Evolutionary conservation across 2,113 vertebrate species (phyloP), one percentile per base, ranked within the genome.

Genomic region (Phalacrocorax carbo): DNA sequence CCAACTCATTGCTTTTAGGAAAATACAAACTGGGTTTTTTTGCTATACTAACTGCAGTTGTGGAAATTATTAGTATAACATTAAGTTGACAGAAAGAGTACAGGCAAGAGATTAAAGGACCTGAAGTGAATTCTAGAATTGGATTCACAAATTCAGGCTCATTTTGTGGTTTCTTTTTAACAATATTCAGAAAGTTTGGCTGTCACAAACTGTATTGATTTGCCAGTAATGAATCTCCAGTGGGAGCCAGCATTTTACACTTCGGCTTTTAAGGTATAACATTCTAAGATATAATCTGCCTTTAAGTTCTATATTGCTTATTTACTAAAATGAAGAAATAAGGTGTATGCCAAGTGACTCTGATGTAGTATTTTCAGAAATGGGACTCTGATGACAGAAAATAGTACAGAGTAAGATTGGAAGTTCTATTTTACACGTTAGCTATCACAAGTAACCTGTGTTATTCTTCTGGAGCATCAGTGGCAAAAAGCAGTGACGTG

Each of bases 301-400:
- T 86, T 86, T 62, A 61, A 75, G 20, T 30, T 62, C 40, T 26
- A 25, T 49, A 36, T 62, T 86, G 22, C 9, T 91, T 81, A 55
- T 46, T 70, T 71, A 78, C 14, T 66, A 54, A 70, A 85, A 77
- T 44, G 9, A 97, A 97, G 86, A 93, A 92, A 82, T 94, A 89
- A 97, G 85, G 57, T 92, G 44, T 90, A 89, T 95, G 61, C 20
- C 58, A 95, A 97, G 52, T 73, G 71, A 94, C 79, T 96, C 95
- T 92, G 85, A 96, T 88, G 49, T 60, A 65, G 58, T 66, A 8
- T 82, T 82, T 88, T 75, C 44, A 44, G 57, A 84, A 87, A 81
- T 34, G 3, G 5, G 10, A 57, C 15, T 68, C 38, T 69, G 26
- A 30, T 36, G 64, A n/a, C 4, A 66, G 5, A 81, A 85, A 85